Percentiles rank a stretch among this genome's conserved stretches.
Evolutionary conservation across 2,888 invertebrate species (phyloP).

Genomic region (Conops quadrifasciatus): DNA sequence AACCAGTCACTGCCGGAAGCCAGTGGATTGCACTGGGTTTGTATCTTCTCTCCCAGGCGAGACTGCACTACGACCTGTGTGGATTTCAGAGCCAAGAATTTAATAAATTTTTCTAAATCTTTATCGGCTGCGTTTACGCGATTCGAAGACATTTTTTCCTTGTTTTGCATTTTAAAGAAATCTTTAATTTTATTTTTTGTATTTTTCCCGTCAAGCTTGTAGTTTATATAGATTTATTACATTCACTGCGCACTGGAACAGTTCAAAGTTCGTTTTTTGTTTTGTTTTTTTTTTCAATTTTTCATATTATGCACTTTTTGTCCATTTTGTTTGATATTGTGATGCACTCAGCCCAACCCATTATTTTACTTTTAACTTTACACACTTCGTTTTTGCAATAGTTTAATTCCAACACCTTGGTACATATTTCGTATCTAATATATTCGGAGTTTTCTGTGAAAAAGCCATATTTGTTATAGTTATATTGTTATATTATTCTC

Average conservation of each 20-base stretch:
- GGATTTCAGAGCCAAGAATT: slow-evolving; percentile 85
- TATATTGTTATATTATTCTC: too few species aligned
- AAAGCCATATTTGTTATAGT: too few species aligned
- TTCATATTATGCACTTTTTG: slow-evolving; percentile 1
- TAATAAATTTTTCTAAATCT: slow-evolving; percentile 89
- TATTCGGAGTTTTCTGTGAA: too few species aligned
- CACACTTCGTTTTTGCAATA: too few species aligned
- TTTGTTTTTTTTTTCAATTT: slow-evolving; percentile 22
- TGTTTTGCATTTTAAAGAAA: slow-evolving; percentile 28
- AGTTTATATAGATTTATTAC: neutral
- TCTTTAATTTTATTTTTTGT: slow-evolving; percentile 33
- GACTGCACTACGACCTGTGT: slow-evolving; percentile 93
- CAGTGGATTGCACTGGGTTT: slow-evolving; percentile 80
- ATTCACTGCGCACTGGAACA: slow-evolving; percentile 34
- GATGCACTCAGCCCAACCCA: too few species aligned
- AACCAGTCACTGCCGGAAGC: slow-evolving; percentile 89
- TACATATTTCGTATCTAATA: too few species aligned
- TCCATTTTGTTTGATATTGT: too few species aligned
- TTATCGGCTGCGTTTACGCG: slow-evolving; percentile 70
- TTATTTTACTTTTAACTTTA: too few species aligned
- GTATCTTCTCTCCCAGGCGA: slow-evolving; percentile 85
- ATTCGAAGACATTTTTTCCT: slow-evolving; percentile 57
- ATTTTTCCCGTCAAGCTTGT: slow-evolving; percentile 32
- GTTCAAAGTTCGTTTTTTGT: slow-evolving; percentile 34
- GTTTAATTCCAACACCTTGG: too few species aligned